Evolutionary conservation across 2,113 vertebrate genomes (phyloP), one percentile per base, ranked within the genome.

Genomic region (Tilapia sparmanii): DNA sequence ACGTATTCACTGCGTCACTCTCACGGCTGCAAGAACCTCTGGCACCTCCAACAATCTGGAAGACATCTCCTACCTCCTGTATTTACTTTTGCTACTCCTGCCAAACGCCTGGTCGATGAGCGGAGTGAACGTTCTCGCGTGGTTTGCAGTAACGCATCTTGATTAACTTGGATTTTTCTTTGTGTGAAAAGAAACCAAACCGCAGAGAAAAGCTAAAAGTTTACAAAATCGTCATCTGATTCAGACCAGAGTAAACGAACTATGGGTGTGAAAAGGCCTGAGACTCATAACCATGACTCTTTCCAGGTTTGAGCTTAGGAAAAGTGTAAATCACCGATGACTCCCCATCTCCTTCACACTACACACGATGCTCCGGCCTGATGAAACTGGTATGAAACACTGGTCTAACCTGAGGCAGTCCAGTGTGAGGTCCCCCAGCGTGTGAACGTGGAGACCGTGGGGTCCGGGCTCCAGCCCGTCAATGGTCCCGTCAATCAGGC

Each of bases 401-500:
- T 3, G 7, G 3, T 54, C 80, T 16, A 85, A 98, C 98, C 97
- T 99, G 87, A 86, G 92, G 84, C 97, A 98, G 87, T 96, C 95
- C 16, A 13, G 81, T 0, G 97, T 98, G 31, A 98, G 93, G 68
- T 98, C 97, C 1, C 98, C 98, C 4, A 97, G 96, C 11, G 96
- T 92, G 89, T 98, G 98, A 18, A 99, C 92, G 0, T 99, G 98
- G 54, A 98, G 95, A 35, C 97, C 98, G 3, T 99, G 98, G 1
- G 87, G 86, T 5, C 98, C 98, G 0, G 98, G 97, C 7, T 93
- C 90, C 89, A 98, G 85, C 3, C 98, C 97, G 0, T 98, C 97
- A 1, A 99, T 80, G n/a, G 97, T 97, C 11, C 98, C 98, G 2
- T 99, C 98, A 1, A 99, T 97, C 79, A 98, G 68, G 86, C 98